A percentile compares a stretch with the other conserved stretches of the same genome.
phyloP scores from a whole-genome alignment of 2,797 vertebrate species.

The Paratrypauchen microcephalus region DNA sequence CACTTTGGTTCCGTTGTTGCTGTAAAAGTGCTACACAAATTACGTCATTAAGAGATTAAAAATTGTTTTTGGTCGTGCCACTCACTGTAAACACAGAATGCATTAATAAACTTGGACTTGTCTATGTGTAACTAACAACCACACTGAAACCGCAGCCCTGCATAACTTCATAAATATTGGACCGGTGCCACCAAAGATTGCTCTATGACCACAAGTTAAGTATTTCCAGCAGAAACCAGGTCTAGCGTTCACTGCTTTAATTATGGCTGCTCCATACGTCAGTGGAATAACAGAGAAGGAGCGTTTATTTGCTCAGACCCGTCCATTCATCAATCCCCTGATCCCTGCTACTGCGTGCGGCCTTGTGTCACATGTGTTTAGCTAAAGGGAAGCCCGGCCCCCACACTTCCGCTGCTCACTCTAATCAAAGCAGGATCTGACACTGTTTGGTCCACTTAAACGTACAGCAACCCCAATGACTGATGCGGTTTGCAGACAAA shows the following conservation, averaged over 20 bases:
- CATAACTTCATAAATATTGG: conserved; percentile 16
- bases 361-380: conserved; percentile 47
- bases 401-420: conserved; percentile 20
- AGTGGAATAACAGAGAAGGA: conserved; percentile 62
- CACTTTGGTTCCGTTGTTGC: no score
- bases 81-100: no score
- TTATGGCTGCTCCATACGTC: conserved; percentile 55
- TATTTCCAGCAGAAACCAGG: conserved; percentile 39
- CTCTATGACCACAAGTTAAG: conserved; percentile 23
- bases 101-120: no score
- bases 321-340: conserved; percentile 58
- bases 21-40: not conserved
- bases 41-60: not conserved
- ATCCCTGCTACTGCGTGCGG: conserved; percentile 59
- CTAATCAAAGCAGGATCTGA: conserved; percentile 36
- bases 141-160: not conserved
- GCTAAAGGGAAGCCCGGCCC: conserved; percentile 21
- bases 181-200: conserved; percentile 5
- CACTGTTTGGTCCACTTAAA: conserved; percentile 58
- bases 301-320: conserved; percentile 67
- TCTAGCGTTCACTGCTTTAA: conserved; percentile 33
- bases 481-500: conserved; percentile 31
- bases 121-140: not conserved
- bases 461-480: conserved; percentile 41
- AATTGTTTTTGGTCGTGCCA: no score